These are phyloP conservation scores for Casuarius casuarius DNA, from an alignment of 2,113 vertebrate genomes.

Conservation along the genomic window DNA sequence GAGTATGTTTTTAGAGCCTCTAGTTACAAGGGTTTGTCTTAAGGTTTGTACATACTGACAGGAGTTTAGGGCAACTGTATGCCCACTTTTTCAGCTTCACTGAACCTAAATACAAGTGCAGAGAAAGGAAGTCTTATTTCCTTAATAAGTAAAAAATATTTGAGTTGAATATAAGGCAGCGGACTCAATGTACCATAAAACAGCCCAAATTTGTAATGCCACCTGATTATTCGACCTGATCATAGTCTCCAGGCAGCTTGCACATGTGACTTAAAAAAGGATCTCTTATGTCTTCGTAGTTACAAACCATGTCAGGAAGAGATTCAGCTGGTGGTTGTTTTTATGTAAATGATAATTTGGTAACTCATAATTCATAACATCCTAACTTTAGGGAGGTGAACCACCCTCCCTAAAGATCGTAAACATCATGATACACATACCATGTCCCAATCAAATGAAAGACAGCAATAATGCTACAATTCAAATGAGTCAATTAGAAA, in stretches of 20 bases:
- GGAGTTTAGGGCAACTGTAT: neutral
- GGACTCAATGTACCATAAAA: conserved; percentile 5
- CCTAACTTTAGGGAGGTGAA: conserved; percentile 18
- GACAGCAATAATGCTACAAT: neutral
- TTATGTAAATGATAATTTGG: neutral
- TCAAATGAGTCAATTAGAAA: conserved; percentile 40
- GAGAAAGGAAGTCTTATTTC: conserved; percentile 1
- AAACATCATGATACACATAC: neutral
- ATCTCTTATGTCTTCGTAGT: neutral
- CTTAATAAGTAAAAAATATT: neutral
- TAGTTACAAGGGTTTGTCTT: neutral
- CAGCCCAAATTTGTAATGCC: neutral
- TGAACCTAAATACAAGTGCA: neutral
- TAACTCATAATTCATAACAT: neutral
- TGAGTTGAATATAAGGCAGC: neutral
- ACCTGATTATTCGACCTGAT: conserved; percentile 39
- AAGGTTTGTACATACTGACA: neutral
- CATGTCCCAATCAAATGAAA: conserved; percentile 11
- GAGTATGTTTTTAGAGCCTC: neutral
- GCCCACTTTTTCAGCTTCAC: neutral
- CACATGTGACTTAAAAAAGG: conserved; percentile 17
- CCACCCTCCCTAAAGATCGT: neutral
- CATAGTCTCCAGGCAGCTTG: neutral
- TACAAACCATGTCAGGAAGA: conserved; percentile 14
- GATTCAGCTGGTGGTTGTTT: neutral